Conservation (phyloP, 2,888 invertebrate species). For the Orthosia gracilis region DNA sequence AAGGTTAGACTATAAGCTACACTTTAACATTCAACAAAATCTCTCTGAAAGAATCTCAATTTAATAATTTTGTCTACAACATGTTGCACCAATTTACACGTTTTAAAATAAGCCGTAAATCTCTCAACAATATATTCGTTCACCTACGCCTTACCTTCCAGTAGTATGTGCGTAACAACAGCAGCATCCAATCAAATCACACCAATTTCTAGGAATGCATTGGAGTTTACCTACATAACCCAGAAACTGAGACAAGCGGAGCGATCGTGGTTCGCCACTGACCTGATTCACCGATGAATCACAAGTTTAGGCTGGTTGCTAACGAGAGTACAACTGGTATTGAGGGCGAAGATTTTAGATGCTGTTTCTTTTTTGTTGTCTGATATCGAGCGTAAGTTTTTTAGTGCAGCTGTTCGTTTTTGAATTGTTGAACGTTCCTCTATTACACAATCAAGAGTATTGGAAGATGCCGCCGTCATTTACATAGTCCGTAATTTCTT, state of each 20-base stretch:
- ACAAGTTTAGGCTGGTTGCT: conserved; percentile 46
- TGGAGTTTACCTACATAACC: conserved; percentile 56
- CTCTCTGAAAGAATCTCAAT: not conserved
- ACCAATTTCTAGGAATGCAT: conserved; percentile 58
- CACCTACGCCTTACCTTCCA: not conserved
- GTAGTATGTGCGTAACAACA: not conserved
- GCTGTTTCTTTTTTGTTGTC: not conserved
- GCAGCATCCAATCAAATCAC: conserved; percentile 28
- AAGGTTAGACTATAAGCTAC: too few species aligned
- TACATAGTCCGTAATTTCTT: too few species aligned
- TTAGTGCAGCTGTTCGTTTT: too few species aligned
- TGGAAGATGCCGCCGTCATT: too few species aligned
- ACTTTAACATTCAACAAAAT: too few species aligned
- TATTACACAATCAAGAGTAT: too few species aligned
- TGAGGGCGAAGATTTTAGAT: not conserved
- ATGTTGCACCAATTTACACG: not conserved
- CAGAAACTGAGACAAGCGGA: conserved; percentile 62
- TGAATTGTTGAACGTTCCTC: too few species aligned
- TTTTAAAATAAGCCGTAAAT: conserved; percentile 1
- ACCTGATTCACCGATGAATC: conserved; percentile 72
- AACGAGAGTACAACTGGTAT: conserved; percentile 3
- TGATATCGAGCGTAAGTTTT: not conserved
- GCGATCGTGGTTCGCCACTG: conserved; percentile 61
- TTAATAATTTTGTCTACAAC: not conserved
- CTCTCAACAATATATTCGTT: not conserved